Base-by-base conservation (phyloP, 2,888 invertebrate species). In the Ferdinandea cuprea region DNA sequence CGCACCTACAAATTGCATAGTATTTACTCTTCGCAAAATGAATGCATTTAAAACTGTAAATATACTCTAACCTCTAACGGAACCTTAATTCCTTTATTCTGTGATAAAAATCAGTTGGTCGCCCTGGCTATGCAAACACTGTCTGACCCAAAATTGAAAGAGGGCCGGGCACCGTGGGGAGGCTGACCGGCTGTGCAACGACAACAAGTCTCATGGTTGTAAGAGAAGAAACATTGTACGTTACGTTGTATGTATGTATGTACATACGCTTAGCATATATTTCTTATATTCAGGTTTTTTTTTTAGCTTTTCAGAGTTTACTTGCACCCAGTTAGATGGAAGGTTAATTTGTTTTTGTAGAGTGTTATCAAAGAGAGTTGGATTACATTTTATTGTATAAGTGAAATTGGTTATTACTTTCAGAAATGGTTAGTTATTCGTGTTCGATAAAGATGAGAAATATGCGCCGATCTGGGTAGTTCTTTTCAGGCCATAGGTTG, bases 61-160 rank as follows among this genome's bases (percentile, higher is more conserved):
- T 66, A 15, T 46, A 35, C 59, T 72, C 71, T 81, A 81, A 81
- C 77, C 59, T 72, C 71, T 81, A 81, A 81, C 77, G 81, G 81
- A 54, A 81, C 77, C 65, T 77, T 77, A 77, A 77, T 77, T 81
- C 81, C 61, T 68, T 68, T 48, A 13, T n/a, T n/a, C 40, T 54
- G 37, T 48, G 81, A 81, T 77, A 81, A 66, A 71, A 66, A 81
- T 81, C 81, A 54, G 81, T 68, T 77, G 71, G 77, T 72, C 71
- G 77, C 59, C 71, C 65, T 77, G 73, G 66, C 78, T 48, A 54
- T 63, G 81, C 71, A 77, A 77, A 71, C 59, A 63, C 58, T 59
- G 68, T 74, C 58, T 81, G 81, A 77, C 81, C 71, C 77, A 77
- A 71, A 77, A 81, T 66, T 44, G 59, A 66, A 61, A 66, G 71